These are phyloP conservation scores for Oceanites oceanicus DNA, from an alignment of 2,113 vertebrate species.

Conservation along the genomic window DNA sequence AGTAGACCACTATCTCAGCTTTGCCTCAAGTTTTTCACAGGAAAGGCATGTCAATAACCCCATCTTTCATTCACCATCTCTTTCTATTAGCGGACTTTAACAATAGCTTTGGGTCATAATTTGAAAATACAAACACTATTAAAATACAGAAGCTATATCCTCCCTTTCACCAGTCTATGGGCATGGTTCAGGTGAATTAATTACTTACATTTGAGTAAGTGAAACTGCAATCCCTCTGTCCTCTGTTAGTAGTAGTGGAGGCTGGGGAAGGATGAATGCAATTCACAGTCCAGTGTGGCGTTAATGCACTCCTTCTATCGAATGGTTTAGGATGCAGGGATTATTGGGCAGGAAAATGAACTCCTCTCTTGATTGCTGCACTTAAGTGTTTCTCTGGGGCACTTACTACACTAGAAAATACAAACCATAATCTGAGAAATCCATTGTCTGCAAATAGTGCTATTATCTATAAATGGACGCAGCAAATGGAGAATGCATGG, in stretches of 20 bases:
- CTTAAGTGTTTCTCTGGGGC: not conserved
- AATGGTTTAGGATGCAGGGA: not conserved
- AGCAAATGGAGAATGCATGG: not conserved
- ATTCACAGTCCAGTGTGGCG: not conserved
- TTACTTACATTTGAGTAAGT: not conserved
- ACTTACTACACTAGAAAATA: not conserved
- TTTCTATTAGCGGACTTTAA: not conserved
- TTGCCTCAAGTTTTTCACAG: not conserved
- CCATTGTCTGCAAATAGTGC: not conserved
- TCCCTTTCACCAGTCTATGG: not conserved
- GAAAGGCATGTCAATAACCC: not conserved
- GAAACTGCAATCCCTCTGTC: not conserved
- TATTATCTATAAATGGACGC: not conserved
- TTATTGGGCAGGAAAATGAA: conserved; percentile 8
- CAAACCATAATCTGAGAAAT: not conserved
- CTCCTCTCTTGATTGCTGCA: not conserved
- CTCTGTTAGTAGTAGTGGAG: not conserved
- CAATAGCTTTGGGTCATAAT: not conserved
- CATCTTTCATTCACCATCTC: not conserved
- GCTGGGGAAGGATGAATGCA: not conserved
- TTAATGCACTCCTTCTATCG: not conserved
- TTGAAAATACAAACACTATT: not conserved
- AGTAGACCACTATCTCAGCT: not conserved
- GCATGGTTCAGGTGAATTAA: not conserved
- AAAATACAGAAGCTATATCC: not conserved